A percentile compares a stretch with the other conserved stretches of the same genome.
phyloP scores from a whole-genome alignment of 1,140 invertebrate species.

The Gryon sp. region DNA sequence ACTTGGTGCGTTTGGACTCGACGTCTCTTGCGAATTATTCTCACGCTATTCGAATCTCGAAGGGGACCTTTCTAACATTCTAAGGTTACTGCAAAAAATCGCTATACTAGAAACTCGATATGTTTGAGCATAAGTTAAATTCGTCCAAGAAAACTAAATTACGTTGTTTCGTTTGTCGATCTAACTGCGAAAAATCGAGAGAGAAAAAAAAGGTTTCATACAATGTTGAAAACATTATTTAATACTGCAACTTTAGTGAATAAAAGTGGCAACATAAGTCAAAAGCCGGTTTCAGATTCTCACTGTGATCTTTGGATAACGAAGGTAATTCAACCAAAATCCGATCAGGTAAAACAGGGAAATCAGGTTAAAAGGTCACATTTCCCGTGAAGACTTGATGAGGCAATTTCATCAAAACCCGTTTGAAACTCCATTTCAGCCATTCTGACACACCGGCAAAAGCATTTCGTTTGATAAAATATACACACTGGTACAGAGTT shows the following conservation, averaged over 20 bases:
- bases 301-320: background rate
- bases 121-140: no score
- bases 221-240: no score
- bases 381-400: conserved; percentile 34
- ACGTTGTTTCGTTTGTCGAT: no score
- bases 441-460: conserved; percentile 12
- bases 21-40: conserved; percentile 48
- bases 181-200: no score
- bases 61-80: conserved; percentile 12
- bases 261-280: no score
- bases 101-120: background rate
- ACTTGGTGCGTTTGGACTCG: conserved; percentile 29
- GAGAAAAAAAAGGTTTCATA: no score
- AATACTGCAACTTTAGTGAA: no score
- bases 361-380: conserved; percentile 53
- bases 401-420: conserved; percentile 46
- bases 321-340: conserved; percentile 23
- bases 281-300: no score
- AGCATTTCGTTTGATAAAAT: conserved; percentile 50
- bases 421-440: conserved; percentile 45
- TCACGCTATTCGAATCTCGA: conserved; percentile 21
- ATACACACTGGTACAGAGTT: conserved; percentile 15
- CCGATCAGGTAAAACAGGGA: conserved; percentile 18
- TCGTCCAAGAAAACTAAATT: no score
- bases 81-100: conserved; percentile 22